These are phyloP conservation scores for Chaetodon auriga DNA, from an alignment of 2,113 vertebrate species.

Conservation along the genomic window DNA sequence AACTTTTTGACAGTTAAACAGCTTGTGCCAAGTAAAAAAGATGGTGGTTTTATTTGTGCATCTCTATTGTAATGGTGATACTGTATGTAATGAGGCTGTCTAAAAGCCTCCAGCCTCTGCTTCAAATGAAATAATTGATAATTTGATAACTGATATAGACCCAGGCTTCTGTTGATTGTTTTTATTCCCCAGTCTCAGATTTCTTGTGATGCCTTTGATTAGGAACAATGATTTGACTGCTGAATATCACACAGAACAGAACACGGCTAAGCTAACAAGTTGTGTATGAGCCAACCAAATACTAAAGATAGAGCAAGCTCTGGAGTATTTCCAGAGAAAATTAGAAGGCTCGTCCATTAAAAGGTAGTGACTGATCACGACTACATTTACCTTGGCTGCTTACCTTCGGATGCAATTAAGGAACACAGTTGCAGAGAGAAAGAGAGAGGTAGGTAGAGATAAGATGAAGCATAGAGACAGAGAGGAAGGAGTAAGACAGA, in stretches of 20 bases:
- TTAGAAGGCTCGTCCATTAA: slow-evolving; percentile 43
- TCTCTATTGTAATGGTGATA: neutral
- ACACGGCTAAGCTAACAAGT: neutral
- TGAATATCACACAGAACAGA: slow-evolving; percentile 25
- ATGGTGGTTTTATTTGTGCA: slow-evolving; percentile 4
- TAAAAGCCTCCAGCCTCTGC: slow-evolving; percentile 17
- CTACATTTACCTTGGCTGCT: slow-evolving; percentile 45
- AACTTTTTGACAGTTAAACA: neutral
- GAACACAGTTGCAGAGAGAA: slow-evolving; percentile 21
- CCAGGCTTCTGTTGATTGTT: slow-evolving; percentile 21
- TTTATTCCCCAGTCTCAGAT: slow-evolving; percentile 34
- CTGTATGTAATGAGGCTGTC: neutral
- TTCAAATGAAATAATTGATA: slow-evolving; percentile 34
- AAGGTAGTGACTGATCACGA: slow-evolving; percentile 29
- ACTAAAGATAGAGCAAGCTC: neutral
- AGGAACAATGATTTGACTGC: slow-evolving; percentile 16
- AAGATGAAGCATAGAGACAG: slow-evolving; percentile 16
- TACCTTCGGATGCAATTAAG: slow-evolving; percentile 50
- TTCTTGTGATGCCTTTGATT: slow-evolving; percentile 42
- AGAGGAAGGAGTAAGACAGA: slow-evolving; percentile 7
- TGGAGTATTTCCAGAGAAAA: slow-evolving; percentile 5
- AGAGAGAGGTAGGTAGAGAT: slow-evolving; percentile 8
- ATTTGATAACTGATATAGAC: slow-evolving; percentile 38
- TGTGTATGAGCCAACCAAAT: slow-evolving; percentile 1
- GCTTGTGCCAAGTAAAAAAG: neutral